Evolutionary conservation across 1,140 invertebrate genomes (phyloP), one percentile per base, ranked within the genome.

Genomic region (Drosophila sproati): DNA sequence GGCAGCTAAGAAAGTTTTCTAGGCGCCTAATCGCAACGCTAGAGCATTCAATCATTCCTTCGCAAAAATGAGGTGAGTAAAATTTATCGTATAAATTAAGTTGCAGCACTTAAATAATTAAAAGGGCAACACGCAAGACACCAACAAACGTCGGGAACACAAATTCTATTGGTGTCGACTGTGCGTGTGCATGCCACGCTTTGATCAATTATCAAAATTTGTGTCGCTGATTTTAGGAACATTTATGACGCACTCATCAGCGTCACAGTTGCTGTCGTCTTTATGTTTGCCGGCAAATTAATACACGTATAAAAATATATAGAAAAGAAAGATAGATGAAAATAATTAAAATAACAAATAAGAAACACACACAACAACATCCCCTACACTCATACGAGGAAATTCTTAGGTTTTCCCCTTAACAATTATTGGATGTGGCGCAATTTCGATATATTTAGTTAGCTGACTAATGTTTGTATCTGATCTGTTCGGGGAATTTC

Each of bases 21-120:
- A 32, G 71, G 35, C 71, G 56, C 50, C 64, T 55, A 47, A 43
- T 47, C 55, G 55, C 55, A 47, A 34, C 32, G 48, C 55, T 34
- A 28, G 7, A 47, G 7, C 20, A 35, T n/a, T 52, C 48, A 73
- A 56, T 72, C 69, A 50, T 39, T 47, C 20, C 20, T 32, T 45
- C 50, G 48, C 39, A 34, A 47, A 47, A 5, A 47, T 20, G 20
- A 62, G 32, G 51, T 64, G 32, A 32, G 34, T 5, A 12, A 12
- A 57, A 48, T 57, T 50, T 31, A 41, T 43, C 20, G 61, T 28
- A 66, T 59, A 59, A 67, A 67, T 67, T 64, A 64, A 67, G n/a
- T 35, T 29, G 47, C 39, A 60, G 54, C 70, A 73, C 70, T 73
- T 56, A 37, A 67, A 37, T 73, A 60, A 67, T 68, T 73, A 67